Evolutionary conservation across 2,113 vertebrate genomes (phyloP), one percentile per base, ranked within the genome.

Genomic region (Dissostichus mawsoni): DNA sequence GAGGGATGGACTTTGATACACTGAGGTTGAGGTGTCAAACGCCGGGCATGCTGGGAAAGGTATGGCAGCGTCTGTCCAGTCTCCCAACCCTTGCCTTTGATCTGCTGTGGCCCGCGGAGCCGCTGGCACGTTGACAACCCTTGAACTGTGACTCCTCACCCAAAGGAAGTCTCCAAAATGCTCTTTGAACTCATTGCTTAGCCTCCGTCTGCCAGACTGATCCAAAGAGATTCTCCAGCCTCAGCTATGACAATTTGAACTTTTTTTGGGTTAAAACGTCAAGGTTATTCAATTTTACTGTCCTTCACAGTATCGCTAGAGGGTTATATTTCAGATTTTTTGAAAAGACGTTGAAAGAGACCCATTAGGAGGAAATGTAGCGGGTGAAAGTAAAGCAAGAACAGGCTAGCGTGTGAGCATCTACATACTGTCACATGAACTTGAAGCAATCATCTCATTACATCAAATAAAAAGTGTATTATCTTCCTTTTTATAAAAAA

Each of bases 21-120:
- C 89, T 74, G 82, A 63, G 61, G 4, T 0, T 14, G 74, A 90
- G 88, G 80, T 90, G 68, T 86, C 53, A 80, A 83, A 66, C 80
- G 1, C 47, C 48, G 77, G 69, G 85, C 89, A 78, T 87, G 85
- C 92, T 91, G 91, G 86, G 88, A 83, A 48, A 82, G 69, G 76
- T 62, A 58, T 67, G 83, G 78, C 53, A 55, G 76, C 65, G 69
- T 83, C 90, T 73, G 71, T 87, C 80, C 81, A 73, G 61, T 71
- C 81, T 87, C 73, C 57, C 57, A 58, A 64, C 65, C 36, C 57
- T 65, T n/a, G 72, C 67, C 91, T 94, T 94, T 94, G 91, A 94
- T 94, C 77, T 92, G 63, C 71, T 20, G 62, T 18, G 65, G 82
- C 84, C 84, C 53, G 13, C 8, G 41, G 89, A 87, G 87, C 80